Conservation (phyloP, 2,797 vertebrate species). For the Coregonus sp. region DNA sequence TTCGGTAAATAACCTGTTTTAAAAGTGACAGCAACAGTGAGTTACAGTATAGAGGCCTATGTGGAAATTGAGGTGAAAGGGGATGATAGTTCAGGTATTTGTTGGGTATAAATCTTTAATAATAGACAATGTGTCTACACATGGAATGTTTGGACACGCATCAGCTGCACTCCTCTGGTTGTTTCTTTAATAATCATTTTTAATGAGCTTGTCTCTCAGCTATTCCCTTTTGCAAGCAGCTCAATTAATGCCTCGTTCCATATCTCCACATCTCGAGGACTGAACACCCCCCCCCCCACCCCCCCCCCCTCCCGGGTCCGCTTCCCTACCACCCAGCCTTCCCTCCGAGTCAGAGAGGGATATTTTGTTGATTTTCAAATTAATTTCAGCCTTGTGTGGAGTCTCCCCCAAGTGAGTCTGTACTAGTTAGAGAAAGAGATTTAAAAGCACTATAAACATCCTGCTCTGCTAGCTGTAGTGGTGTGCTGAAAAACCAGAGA, state of each 20-base stretch:
- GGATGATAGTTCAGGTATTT: not conserved
- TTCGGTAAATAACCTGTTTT: not conserved
- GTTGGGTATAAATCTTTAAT: not conserved
- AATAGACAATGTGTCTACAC: not conserved
- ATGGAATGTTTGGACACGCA: conserved; percentile 63
- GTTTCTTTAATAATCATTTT: conserved; percentile 83
- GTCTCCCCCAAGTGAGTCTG: conserved; percentile 30
- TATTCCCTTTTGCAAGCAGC: conserved; percentile 62
- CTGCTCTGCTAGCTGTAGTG: not conserved
- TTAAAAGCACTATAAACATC: not conserved
- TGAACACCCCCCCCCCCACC: conserved; percentile 34
- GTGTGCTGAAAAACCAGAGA: not conserved
- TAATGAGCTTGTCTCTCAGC: conserved; percentile 78
- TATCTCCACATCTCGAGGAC: conserved; percentile 57
- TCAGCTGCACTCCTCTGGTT: conserved; percentile 66
- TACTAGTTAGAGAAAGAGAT: not conserved
- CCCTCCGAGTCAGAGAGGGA: conserved; percentile 13
- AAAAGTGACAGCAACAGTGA: not conserved
- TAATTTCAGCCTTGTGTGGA: conserved; percentile 29
- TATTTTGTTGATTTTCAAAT: conserved; percentile 32
- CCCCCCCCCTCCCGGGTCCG: conserved; percentile 26
- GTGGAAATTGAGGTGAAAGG: not conserved
- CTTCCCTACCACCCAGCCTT: conserved; percentile 10
- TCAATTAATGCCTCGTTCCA: conserved; percentile 62
- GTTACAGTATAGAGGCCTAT: not conserved